Conservation (phyloP, 2,888 invertebrate genomes). For the Hymenopus coronatus region DNA sequence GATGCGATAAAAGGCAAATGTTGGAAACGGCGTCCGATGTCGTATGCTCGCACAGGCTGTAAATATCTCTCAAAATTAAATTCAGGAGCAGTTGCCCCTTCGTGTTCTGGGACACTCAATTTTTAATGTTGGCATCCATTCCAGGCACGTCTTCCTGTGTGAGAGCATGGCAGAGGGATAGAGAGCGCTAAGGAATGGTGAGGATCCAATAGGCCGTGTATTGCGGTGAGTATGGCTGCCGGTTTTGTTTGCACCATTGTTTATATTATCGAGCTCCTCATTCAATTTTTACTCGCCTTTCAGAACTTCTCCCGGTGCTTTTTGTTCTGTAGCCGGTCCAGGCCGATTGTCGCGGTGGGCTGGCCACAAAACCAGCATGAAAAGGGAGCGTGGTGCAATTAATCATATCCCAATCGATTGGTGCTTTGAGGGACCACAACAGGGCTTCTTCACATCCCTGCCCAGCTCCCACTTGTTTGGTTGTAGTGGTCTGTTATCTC, state of each 20-base stretch:
- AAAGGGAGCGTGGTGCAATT: background rate
- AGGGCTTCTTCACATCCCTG: background rate
- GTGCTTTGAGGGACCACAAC: background rate
- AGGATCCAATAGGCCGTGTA: background rate
- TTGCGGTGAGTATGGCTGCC: background rate
- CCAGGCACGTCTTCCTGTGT: background rate
- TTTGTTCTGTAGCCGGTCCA: background rate
- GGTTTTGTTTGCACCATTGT: background rate
- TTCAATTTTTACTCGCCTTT: background rate
- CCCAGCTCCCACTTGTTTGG: background rate
- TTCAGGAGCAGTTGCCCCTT: background rate
- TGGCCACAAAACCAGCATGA: background rate
- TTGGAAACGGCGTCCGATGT: background rate
- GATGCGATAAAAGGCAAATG: background rate
- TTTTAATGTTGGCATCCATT: constrained; percentile 2
- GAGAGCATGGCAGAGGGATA: background rate
- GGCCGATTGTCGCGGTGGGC: background rate
- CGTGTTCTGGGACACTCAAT: background rate
- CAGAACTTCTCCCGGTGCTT: background rate
- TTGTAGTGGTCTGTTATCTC: background rate
- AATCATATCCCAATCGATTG: constrained; percentile 8
- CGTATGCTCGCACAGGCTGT: background rate
- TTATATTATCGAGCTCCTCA: background rate
- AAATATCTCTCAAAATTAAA: background rate
- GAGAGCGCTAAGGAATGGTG: background rate